These are phyloP conservation scores for Xestobium rufovillosum DNA, from an alignment of 2,888 invertebrate species.

Conservation along the genomic window DNA sequence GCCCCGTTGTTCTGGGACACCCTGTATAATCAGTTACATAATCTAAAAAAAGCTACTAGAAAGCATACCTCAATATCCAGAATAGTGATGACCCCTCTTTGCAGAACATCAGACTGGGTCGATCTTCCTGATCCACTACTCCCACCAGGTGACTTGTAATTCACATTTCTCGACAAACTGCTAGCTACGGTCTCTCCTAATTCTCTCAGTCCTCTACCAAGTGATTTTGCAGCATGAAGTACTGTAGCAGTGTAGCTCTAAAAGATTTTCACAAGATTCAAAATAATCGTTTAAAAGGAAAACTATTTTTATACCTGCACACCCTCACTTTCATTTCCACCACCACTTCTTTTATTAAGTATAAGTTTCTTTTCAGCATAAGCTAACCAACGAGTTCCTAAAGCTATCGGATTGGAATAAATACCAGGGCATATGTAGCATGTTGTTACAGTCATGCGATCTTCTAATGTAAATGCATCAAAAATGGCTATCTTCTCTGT, in stretches of 20 bases:
- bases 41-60: no score
- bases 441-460: constrained; percentile 78
- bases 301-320: constrained; percentile 34
- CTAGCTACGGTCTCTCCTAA: constrained; percentile 88
- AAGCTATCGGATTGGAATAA: constrained; percentile 71
- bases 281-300: not conserved
- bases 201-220: constrained; percentile 83
- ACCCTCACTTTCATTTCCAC: constrained; percentile 66
- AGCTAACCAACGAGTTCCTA: constrained; percentile 79
- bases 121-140: constrained; percentile 33
- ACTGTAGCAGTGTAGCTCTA: constrained; percentile 87
- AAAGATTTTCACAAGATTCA: constrained; percentile 34
- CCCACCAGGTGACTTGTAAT: constrained; percentile 39
- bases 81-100: constrained; percentile 84
- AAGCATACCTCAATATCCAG: constrained; percentile 73
- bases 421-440: constrained; percentile 84
- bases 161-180: constrained; percentile 66
- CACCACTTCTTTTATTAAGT: constrained; percentile 69
- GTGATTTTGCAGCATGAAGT: constrained; percentile 87
- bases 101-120: constrained; percentile 53
- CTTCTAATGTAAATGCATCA: constrained; percentile 81
- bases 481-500: constrained; percentile 86
- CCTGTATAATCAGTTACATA: no score
- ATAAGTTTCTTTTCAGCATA: constrained; percentile 82
- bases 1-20: no score